Percentiles rank a stretch among this genome's conserved stretches.
Evolutionary conservation across 2,797 vertebrate species (phyloP).

Genomic region (Nasua narica): DNA sequence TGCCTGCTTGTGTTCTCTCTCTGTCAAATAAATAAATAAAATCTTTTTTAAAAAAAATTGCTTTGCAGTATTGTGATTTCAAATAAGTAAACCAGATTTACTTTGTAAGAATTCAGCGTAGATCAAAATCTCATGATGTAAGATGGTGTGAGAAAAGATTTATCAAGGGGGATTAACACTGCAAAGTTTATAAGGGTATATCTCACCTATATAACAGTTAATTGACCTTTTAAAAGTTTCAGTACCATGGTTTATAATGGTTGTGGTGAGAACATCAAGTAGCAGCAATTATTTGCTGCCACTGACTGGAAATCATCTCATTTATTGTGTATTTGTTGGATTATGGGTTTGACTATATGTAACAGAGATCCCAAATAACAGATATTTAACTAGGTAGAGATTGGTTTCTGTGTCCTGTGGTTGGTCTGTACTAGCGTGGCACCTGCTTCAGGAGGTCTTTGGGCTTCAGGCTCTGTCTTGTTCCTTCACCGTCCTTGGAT

Average conservation of each 20-base stretch:
- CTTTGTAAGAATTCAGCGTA: slow-evolving; percentile 11
- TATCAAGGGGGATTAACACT: neutral
- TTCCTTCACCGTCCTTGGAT: neutral
- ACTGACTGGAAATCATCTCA: slow-evolving; percentile 14
- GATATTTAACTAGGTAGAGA: neutral
- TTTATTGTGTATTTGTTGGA: neutral
- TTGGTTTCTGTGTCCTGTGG: neutral
- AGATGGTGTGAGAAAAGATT: neutral
- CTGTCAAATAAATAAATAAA: no score
- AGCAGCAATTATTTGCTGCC: neutral
- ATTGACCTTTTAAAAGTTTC: slow-evolving; percentile 12
- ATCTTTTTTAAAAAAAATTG: no score
- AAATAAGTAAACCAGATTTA: slow-evolving; percentile 20
- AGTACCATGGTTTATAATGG: neutral
- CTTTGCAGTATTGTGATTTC: slow-evolving; percentile 12
- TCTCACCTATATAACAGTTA: neutral
- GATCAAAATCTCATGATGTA: neutral
- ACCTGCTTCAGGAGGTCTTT: neutral
- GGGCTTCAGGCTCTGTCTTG: neutral
- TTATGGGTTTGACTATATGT: neutral
- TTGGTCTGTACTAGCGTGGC: neutral
- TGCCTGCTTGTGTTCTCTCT: no score
- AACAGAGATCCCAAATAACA: neutral
- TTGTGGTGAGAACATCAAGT: neutral
- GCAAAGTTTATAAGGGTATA: neutral